Base-by-base conservation (phyloP, 1,140 invertebrate species). In the Polypedilum pembai region DNA sequence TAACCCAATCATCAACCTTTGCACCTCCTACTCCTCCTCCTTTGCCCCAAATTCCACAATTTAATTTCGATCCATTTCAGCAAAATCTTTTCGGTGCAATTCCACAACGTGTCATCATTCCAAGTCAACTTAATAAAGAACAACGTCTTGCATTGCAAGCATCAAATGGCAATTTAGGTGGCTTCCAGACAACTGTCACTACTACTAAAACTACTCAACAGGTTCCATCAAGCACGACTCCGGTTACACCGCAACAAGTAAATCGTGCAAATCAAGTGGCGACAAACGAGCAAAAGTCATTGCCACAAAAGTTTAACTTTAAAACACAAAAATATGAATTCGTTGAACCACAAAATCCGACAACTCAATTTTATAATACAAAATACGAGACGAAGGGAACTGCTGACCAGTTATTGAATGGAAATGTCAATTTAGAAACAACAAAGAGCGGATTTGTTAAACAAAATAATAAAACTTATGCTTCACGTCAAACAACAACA, bases 321-420 rank as follows among this genome's bases (percentile, higher is more conserved):
- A 69, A 69, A 18, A 69, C 65, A 5, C 65, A 69, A 20, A 69
- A 69, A 18, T 69, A 69, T 69, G 65, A 69, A 18, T 69, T 21
- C 17, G 10, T 69, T 69, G 65, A 69, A 21, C 65, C 65, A 20
- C 65, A 20, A 18, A 69, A 69, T 69, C 65, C 65, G 18, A 69
- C 65, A 7, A 69, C 65, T 8, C 65, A 69, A 5, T 69, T 69
- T 18, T 69, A 69, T 20, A 69, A 69, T 69, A n/a, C 65, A 18
- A 69, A 69, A 20, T 69, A 69, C 10, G 65, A 69, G 20, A 69
- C 65, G 8, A 69, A 69, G 20, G 65, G 65, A 7, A 18, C 65
- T 10, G 65, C 65, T 10, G 65, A 69, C 17, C 17, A 69, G 8
- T 69, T 18, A 18, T n/a, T 8, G 8, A 69, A 18, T 69, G 20